Evolutionary conservation across 2,113 vertebrate species (phyloP), one percentile per base, ranked within the genome.

Genomic region (Zapus hudsonius): DNA sequence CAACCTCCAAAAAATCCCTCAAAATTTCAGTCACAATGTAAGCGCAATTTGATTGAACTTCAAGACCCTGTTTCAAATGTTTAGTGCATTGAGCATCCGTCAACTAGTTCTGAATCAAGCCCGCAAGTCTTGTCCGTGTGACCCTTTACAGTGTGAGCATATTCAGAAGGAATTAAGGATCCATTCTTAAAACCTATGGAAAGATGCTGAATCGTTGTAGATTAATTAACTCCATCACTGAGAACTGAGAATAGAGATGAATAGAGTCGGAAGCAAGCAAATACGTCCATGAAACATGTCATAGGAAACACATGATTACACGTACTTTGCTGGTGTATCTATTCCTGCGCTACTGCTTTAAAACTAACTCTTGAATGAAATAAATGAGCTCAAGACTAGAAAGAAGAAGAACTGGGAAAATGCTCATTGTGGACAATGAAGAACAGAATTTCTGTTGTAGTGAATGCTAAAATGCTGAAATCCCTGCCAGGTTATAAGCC

Each of bases 401-500:
- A 72, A 6, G 79, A 66, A 55, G 17, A 44, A 69, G 27, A 64
- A 85, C 0, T 36, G 25, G 0, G 10, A n/a, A 25, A 67, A 0
- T 44, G 38, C 29, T 52, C 23, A 40, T 78, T 22, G 19, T 23
- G 36, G 38, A 84, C 13, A 89, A 5, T 47, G 33, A 83, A 66
- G 82, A 85, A 44, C 23, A 57, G 27, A n/a, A 67, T 72, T 40
- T 2, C 5, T 84, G 19, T 6, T 84, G 4, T 70, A 74, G 36
- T 76, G 55, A 66, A 75, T 86, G 20, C n/a, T 40, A 82, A 92
- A 84, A 84, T n/a, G 27, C 85, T 87, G 92, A 91, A 52, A 73
- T 40, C 36, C 38, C 17, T 78, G 15, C 25, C 22, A 73, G 2
- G 3, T 55, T 40, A 17, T 42, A 66, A 42, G 57, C 2, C 38